phyloP scores from a whole-genome alignment of 2,113 vertebrate genomes.

The Ursus arctos region DNA sequence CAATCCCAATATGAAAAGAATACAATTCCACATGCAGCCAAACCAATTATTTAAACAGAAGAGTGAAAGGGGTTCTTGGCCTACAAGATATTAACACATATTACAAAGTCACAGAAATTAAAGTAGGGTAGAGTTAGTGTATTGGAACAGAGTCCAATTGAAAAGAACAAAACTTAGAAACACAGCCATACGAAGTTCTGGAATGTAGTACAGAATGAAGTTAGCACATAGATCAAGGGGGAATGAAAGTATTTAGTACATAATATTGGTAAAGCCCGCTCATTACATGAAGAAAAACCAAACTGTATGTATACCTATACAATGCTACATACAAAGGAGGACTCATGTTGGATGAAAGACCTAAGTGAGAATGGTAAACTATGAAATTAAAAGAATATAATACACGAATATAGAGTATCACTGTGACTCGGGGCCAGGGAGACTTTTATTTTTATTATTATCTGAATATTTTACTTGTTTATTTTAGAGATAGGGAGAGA shows the following conservation, averaged over 20 bases:
- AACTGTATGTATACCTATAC: background rate
- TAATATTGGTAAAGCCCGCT: background rate
- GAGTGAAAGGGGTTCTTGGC: background rate
- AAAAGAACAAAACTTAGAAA: conserved; percentile 26
- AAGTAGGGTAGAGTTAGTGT: background rate
- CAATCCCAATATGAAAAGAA: background rate
- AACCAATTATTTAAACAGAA: background rate
- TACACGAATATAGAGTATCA: background rate
- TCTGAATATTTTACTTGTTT: background rate
- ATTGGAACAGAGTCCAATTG: background rate
- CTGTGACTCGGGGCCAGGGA: background rate
- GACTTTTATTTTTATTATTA: background rate
- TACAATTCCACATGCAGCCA: background rate
- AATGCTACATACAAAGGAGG: background rate
- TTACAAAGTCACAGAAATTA: background rate
- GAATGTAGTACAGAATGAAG: conserved; percentile 3
- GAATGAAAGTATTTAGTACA: background rate
- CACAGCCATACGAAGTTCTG: background rate
- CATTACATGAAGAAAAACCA: conserved; percentile 2
- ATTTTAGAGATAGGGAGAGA: background rate
- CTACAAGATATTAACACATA: background rate
- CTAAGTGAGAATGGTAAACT: background rate
- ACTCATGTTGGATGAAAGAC: background rate
- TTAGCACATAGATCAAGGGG: background rate
- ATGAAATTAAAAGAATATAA: background rate